Percentiles rank a stretch among this genome's conserved stretches.
Evolutionary conservation across 1,140 invertebrate genomes (phyloP).

Genomic region (Aphis craccivora): DNA sequence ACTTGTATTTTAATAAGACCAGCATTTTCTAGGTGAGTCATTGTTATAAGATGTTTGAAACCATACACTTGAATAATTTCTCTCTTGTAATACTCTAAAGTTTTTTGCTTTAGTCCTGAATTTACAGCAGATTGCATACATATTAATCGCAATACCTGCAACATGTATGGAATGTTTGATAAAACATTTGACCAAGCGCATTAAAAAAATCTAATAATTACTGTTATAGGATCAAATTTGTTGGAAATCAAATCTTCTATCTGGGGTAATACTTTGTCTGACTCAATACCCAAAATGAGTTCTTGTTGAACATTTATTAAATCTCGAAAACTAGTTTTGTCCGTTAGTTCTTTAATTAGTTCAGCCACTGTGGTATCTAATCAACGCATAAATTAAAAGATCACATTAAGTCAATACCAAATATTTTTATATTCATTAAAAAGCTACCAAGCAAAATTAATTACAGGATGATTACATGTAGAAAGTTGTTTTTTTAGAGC

Average conservation of each 20-base stretch:
- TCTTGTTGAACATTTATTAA: conserved; percentile 84
- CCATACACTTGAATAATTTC: conserved; percentile 94
- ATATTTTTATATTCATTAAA: conserved; percentile 63
- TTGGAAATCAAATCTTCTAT: conserved; percentile 92
- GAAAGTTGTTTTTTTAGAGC: conserved; percentile 75
- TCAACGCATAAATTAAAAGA: conserved; percentile 38
- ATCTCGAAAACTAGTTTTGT: conserved; percentile 73
- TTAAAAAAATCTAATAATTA: conserved; percentile 59
- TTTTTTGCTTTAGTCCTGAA: conserved; percentile 88
- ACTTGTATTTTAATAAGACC: conserved; percentile 79
- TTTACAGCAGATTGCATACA: conserved; percentile 88
- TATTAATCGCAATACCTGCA: conserved; percentile 80
- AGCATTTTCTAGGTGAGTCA: conserved; percentile 88
- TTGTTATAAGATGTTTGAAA: conserved; percentile 80
- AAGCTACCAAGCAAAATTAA: conserved; percentile 70
- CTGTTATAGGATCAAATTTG: conserved; percentile 80
- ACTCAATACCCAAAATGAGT: conserved; percentile 88
- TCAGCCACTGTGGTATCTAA: conserved; percentile 80
- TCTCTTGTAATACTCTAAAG: conserved; percentile 90
- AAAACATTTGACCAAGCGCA: neutral
- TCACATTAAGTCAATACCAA: conserved; percentile 58
- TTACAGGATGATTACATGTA: conserved; percentile 64
- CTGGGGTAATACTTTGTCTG: conserved; percentile 84
- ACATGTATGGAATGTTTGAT: neutral
- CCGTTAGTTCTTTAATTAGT: conserved; percentile 76